Evolutionary conservation across 30 jellyfish, hydroid and myxozoan genomes (phyloP).

Genomic region (Hydra vulgaris): DNA sequence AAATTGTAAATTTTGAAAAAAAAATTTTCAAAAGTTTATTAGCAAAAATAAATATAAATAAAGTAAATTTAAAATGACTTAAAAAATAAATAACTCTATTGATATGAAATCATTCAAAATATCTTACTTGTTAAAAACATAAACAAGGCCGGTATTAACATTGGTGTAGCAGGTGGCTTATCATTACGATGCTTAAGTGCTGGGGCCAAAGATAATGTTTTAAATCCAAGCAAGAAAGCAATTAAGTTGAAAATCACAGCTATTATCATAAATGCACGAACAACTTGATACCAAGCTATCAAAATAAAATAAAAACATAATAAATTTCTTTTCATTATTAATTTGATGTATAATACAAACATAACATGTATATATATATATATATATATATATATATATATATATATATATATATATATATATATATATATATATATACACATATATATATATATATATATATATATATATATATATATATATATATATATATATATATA

Average conservation of each 20-base stretch:
- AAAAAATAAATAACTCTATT: not conserved
- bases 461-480: no score
- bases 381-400: no score
- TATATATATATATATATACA: no score
- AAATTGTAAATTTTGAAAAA: no score
- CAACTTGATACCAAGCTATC: conserved; percentile 17
- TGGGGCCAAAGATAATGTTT: not conserved
- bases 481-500: no score
- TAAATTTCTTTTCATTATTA: not conserved
- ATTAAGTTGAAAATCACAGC: conserved; percentile 1
- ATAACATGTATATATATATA: no score
- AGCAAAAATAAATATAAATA: no score
- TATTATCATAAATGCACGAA: conserved; percentile 21
- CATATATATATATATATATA: no score
- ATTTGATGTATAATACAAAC: no score
- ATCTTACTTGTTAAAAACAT: conserved; percentile 16
- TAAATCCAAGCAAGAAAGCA: conserved; percentile 14
- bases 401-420: no score
- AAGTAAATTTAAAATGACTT: no score
- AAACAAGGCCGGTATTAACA: conserved; percentile 17
- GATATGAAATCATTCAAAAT: not conserved
- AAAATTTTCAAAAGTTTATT: no score
- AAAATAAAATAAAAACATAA: not conserved
- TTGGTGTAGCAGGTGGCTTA: conserved; percentile 16
- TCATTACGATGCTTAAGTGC: conserved; percentile 3